Evolutionary conservation across 2,113 vertebrate genomes (phyloP).

Genomic region (Scalopus aquaticus): DNA sequence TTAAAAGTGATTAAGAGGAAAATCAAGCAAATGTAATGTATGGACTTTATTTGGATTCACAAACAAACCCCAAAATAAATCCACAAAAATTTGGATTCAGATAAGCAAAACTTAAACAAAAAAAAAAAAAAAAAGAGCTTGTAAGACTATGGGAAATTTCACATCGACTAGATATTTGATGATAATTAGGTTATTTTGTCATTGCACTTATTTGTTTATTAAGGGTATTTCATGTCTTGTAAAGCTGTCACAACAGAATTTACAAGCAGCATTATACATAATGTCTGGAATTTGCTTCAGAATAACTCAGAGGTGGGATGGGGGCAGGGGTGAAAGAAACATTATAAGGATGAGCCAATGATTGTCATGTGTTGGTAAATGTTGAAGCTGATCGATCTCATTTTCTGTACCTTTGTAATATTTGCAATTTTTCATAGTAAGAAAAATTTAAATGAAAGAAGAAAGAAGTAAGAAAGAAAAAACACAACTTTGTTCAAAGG

Average conservation of each 20-base stretch:
- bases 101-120: neutral
- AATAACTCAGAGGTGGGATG: neutral
- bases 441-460: neutral
- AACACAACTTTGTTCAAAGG: neutral
- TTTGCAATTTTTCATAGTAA: neutral
- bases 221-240: neutral
- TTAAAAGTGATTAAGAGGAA: neutral
- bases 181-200: neutral
- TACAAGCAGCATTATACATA: neutral
- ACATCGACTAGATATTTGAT: neutral
- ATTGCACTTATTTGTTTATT: neutral
- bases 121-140: neutral
- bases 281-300: neutral
- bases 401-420: neutral
- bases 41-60: neutral
- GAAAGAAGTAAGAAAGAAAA: neutral
- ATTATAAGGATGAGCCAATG: neutral
- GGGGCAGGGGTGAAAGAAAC: neutral
- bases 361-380: neutral
- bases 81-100: neutral
- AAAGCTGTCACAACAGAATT: neutral
- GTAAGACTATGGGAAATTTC: neutral
- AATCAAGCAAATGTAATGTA: neutral
- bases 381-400: neutral
- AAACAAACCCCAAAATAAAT: slow-evolving; percentile 18